Evolutionary conservation across 2,113 vertebrate genomes (phyloP).

Genomic region (Myotis davidii): DNA sequence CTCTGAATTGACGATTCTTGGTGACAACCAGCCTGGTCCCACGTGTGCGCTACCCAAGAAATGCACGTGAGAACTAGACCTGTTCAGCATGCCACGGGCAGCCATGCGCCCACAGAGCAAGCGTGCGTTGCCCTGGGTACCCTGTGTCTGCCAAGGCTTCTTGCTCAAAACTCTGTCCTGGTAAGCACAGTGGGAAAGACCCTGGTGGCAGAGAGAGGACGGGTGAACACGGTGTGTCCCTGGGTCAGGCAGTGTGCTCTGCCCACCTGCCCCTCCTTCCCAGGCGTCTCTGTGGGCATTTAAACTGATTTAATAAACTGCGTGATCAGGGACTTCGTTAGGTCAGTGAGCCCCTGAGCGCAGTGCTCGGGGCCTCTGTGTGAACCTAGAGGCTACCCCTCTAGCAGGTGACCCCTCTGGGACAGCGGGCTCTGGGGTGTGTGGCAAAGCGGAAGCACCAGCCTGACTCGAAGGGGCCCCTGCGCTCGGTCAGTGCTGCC

Average conservation of each 20-base stretch:
- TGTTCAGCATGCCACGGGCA: neutral
- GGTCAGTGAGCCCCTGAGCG: neutral
- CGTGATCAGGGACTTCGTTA: neutral
- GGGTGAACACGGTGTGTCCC: neutral
- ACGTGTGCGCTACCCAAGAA: neutral
- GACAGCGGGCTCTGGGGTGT: neutral
- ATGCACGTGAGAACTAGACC: neutral
- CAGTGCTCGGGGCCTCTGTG: rapidly evolving
- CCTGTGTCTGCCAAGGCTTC: neutral
- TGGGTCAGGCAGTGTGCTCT: neutral
- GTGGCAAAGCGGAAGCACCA: neutral
- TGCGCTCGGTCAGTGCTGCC: too few species aligned
- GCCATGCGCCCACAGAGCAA: rapidly evolving
- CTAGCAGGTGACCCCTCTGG: neutral
- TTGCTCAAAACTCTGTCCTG: neutral
- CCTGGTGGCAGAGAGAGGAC: neutral
- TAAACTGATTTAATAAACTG: neutral
- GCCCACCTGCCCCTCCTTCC: too few species aligned
- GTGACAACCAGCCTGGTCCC: neutral
- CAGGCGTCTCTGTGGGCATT: neutral
- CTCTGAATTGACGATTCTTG: neutral
- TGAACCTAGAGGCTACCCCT: neutral
- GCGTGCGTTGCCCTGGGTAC: neutral
- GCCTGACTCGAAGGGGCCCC: rapidly evolving
- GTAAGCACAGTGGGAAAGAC: neutral